phyloP scores from a whole-genome alignment of 2,113 vertebrate genomes.

The Sisor rabdophorus region DNA sequence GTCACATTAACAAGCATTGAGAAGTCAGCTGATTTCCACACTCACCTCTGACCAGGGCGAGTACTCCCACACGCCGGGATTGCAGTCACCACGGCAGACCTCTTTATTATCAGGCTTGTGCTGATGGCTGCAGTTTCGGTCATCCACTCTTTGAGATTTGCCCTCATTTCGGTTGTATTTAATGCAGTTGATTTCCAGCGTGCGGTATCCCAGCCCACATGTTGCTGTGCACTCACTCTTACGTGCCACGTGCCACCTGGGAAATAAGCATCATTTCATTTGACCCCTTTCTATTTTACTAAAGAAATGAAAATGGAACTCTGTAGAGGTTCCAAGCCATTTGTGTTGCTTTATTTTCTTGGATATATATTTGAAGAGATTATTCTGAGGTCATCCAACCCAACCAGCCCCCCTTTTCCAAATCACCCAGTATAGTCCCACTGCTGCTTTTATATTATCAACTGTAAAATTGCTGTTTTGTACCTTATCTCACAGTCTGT shows the following conservation, averaged over 20 bases:
- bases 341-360: too few species aligned
- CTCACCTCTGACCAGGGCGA: conserved; percentile 91
- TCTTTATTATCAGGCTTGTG: conserved; percentile 84
- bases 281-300: neutral
- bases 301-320: too few species aligned
- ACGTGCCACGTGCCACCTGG: conserved; percentile 85
- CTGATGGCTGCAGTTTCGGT: conserved; percentile 79
- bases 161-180: conserved; percentile 80
- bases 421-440: neutral
- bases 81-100: conserved; percentile 88
- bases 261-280: neutral
- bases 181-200: conserved; percentile 84
- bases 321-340: too few species aligned
- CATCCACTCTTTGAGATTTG: conserved; percentile 85
- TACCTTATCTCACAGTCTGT: conserved; percentile 94
- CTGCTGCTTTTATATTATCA: neutral
- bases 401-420: too few species aligned
- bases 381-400: too few species aligned
- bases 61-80: conserved; percentile 88
- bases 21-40: neutral
- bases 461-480: neutral
- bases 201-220: conserved; percentile 86
- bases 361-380: too few species aligned
- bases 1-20: neutral
- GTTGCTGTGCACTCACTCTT: conserved; percentile 89